Conservation (phyloP, 2,113 vertebrate species). For the Spheniscus mendiculus region DNA sequence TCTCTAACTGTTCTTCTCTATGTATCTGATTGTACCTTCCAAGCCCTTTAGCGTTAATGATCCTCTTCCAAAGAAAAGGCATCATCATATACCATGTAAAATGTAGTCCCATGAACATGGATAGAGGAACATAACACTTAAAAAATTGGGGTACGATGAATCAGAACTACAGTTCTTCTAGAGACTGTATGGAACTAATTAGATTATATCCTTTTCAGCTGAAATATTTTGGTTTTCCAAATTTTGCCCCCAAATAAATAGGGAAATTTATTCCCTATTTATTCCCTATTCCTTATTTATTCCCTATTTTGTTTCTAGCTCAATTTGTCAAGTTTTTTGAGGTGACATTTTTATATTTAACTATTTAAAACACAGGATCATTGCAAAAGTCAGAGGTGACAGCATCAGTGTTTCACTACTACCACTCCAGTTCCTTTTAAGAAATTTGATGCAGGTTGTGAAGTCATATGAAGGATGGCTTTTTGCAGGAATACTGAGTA, state of each 20-base stretch:
- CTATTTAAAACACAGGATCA: background rate
- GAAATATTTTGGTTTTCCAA: background rate
- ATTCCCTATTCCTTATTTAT: too few relatives aligned
- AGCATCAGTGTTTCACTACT: background rate
- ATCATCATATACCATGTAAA: fast-evolving
- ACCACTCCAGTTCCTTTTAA: background rate
- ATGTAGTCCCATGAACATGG: fast-evolving
- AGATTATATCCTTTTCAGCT: background rate
- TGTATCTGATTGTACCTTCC: background rate
- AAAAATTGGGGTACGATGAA: background rate
- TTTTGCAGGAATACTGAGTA: background rate
- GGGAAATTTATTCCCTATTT: background rate
- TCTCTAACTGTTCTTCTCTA: background rate
- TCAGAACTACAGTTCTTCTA: background rate
- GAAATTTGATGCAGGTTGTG: background rate
- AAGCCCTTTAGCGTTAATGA: background rate
- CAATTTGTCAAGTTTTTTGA: background rate
- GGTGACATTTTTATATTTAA: background rate
- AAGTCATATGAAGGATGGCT: background rate
- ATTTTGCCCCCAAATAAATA: fast-evolving
- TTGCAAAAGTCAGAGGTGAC: background rate
- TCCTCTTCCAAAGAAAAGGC: background rate
- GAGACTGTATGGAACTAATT: background rate
- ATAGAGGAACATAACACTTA: background rate
- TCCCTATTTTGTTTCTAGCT: background rate